These are phyloP conservation scores for Stegodyphus mimosarum DNA, from an alignment of 1,140 invertebrate genomes.

Conservation along the genomic window DNA sequence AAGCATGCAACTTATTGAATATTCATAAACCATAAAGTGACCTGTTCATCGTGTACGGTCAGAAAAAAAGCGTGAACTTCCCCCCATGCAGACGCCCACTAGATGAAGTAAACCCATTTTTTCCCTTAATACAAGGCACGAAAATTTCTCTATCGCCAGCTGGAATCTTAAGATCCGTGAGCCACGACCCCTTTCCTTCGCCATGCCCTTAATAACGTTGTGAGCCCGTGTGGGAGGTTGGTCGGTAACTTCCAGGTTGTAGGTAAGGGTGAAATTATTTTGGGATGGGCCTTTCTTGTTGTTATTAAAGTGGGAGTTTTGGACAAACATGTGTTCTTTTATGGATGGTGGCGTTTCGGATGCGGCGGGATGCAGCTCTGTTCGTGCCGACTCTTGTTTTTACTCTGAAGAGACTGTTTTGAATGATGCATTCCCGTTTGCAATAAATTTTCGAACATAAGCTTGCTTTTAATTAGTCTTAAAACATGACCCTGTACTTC, in stretches of 20 bases:
- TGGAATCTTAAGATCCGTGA: slow-evolving; percentile 39
- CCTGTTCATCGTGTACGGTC: not conserved
- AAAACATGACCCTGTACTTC: not conserved
- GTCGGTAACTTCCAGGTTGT: not conserved
- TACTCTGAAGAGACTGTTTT: not conserved
- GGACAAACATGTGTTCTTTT: slow-evolving; percentile 9
- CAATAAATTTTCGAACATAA: not conserved
- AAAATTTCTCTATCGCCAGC: slow-evolving; percentile 43
- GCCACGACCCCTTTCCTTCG: not conserved
- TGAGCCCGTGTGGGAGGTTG: slow-evolving; percentile 22
- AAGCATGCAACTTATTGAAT: slow-evolving; percentile 41
- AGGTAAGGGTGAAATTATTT: slow-evolving; percentile 16
- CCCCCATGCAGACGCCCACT: slow-evolving; percentile 19
- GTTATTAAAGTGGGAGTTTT: slow-evolving; percentile 20
- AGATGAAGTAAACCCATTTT: slow-evolving; percentile 39
- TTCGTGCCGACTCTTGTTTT: slow-evolving; percentile 12
- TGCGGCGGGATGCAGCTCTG: not conserved
- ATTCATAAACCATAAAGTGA: slow-evolving; percentile 35
- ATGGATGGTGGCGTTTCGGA: not conserved
- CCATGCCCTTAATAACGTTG: not conserved
- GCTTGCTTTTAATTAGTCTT: not conserved
- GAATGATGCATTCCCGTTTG: not conserved
- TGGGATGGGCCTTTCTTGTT: slow-evolving; percentile 35
- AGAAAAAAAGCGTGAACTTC: slow-evolving; percentile 3
- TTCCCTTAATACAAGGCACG: slow-evolving; percentile 45